phyloP scores from a whole-genome alignment of 2,888 invertebrate genomes.

The Acholoe squamosa region DNA sequence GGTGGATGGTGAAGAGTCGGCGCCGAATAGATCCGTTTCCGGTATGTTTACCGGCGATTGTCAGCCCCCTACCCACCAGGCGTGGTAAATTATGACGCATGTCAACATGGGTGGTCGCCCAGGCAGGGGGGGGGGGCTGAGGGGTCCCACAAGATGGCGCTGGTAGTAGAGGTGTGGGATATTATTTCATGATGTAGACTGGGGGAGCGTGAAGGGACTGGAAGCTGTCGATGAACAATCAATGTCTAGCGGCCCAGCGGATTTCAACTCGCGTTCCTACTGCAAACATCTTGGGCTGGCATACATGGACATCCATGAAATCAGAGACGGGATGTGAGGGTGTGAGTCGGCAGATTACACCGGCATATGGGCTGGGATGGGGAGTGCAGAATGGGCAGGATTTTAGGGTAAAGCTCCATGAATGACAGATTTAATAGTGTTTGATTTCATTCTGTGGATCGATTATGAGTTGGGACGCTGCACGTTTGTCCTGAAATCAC shows the following conservation, averaged over 20 bases:
- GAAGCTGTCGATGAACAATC: constrained; percentile 9
- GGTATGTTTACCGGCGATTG: constrained; percentile 27
- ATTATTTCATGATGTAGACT: neutral
- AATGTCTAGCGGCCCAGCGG: constrained; percentile 3
- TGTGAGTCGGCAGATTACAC: no score
- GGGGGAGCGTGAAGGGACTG: neutral
- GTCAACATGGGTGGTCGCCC: neutral
- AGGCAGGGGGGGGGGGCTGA: neutral
- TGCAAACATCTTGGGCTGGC: no score
- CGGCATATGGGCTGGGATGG: no score
- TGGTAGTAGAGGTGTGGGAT: neutral
- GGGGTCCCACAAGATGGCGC: neutral
- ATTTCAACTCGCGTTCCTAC: neutral
- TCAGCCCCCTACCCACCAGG: neutral
- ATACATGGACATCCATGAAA: no score
- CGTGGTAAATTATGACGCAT: neutral
- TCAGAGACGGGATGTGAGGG: no score
- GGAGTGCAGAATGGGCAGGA: no score
- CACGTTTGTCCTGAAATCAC: no score
- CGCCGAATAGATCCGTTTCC: neutral
- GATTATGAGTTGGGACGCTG: no score
- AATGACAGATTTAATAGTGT: no score
- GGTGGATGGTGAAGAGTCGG: neutral
- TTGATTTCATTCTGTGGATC: no score
- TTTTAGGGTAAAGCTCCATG: no score